Percentiles rank a stretch among this genome's conserved stretches.
phyloP scores from a whole-genome alignment of 2,888 invertebrate genomes.

The Monochamus alternatus region DNA sequence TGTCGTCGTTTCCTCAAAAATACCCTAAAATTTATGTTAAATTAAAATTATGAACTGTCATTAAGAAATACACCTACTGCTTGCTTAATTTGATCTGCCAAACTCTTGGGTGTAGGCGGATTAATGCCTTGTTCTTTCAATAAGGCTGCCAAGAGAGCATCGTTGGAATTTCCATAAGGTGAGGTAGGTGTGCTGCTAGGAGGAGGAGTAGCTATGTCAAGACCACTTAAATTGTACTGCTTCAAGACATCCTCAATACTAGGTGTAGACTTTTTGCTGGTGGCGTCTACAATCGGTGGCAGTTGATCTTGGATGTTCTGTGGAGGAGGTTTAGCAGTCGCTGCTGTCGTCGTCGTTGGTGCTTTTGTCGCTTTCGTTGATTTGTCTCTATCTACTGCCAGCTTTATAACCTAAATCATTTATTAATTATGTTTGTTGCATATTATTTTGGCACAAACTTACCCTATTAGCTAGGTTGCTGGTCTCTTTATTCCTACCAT shows the following conservation, averaged over 20 bases:
- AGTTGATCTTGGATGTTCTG: constrained; percentile 54
- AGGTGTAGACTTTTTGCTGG: constrained; percentile 50
- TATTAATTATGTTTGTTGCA: background rate
- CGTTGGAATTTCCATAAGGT: constrained; percentile 76
- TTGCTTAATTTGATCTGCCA: constrained; percentile 53
- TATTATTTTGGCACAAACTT: constrained; percentile 34
- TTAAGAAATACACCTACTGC: constrained; percentile 48
- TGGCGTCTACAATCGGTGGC: constrained; percentile 40
- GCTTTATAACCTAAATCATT: constrained; percentile 62
- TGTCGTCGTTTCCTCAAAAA: constrained; percentile 58
- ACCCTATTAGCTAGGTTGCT: constrained; percentile 62
- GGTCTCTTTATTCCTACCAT: constrained; percentile 31
- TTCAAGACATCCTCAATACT: constrained; percentile 65
- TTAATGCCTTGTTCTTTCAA: constrained; percentile 83
- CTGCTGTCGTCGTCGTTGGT: constrained; percentile 43
- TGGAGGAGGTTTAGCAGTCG: constrained; percentile 53
- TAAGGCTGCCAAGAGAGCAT: constrained; percentile 80
- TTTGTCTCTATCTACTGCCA: constrained; percentile 64
- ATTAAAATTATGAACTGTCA: background rate
- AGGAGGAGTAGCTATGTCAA: constrained; percentile 58
- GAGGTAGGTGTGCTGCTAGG: constrained; percentile 54
- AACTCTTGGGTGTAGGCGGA: constrained; percentile 75
- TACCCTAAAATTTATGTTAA: constrained; percentile 48
- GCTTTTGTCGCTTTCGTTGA: background rate
- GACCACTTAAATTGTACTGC: constrained; percentile 62